These are phyloP conservation scores for Dissostichus mawsoni DNA, from an alignment of 2,113 vertebrate genomes.

Conservation along the genomic window DNA sequence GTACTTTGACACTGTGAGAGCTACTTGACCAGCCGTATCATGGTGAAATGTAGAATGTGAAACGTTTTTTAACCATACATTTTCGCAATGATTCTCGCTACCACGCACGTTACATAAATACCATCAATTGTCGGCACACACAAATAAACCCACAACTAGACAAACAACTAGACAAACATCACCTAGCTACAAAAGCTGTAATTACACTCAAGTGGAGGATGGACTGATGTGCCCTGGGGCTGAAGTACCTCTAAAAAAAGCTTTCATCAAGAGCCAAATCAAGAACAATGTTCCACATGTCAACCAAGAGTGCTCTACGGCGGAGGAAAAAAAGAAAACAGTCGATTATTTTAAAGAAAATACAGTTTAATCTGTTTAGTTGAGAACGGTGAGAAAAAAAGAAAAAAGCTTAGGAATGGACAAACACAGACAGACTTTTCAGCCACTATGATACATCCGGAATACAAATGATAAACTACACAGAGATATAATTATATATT, in stretches of 20 bases:
- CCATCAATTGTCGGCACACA: conserved; percentile 20
- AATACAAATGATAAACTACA: too few species aligned
- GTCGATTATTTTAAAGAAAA: conserved; percentile 8
- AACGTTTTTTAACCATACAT: background rate
- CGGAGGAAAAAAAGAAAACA: conserved; percentile 11
- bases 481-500: background rate
- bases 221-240: conserved; percentile 48
- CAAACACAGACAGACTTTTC: background rate
- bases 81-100: background rate
- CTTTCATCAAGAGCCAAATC: conserved; percentile 55
- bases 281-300: conserved; percentile 59
- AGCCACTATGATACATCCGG: background rate
- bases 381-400: conserved; percentile 1
- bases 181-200: conserved; percentile 51
- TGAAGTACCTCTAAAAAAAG: conserved; percentile 59
- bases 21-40: conserved; percentile 9
- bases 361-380: conserved; percentile 45
- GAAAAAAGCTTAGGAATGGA: background rate
- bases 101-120: conserved; percentile 38
- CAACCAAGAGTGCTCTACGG: conserved; percentile 30
- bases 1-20: conserved; percentile 10
- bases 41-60: background rate
- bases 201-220: conserved; percentile 60
- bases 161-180: conserved; percentile 39
- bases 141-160: conserved; percentile 39